These are phyloP conservation scores for Drosophila athabasca DNA, from an alignment of 1,140 invertebrate species.

Conservation along the genomic window DNA sequence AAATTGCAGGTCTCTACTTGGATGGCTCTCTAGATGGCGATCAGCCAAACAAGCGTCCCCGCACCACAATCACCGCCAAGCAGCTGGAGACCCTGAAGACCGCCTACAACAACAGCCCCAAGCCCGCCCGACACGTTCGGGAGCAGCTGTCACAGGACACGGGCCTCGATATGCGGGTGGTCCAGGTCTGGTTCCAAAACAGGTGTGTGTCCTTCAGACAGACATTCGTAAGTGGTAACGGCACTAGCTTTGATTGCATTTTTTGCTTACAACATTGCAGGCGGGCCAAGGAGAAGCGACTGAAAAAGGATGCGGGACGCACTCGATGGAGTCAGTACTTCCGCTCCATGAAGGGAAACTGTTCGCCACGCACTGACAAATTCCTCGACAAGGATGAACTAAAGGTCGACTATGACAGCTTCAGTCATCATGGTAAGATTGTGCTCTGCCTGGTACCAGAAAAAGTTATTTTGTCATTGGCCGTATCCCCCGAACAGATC, in stretches of 20 bases:
- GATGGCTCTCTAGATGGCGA: conserved; percentile 93
- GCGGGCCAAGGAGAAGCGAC: conserved; percentile 97
- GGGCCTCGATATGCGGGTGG: conserved; percentile 98
- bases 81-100: conserved; percentile 98
- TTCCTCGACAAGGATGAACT: conserved; percentile 93
- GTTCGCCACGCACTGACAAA: conserved; percentile 89
- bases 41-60: conserved; percentile 97
- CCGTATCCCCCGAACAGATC: conserved; percentile 85
- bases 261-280: conserved; percentile 85
- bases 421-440: conserved; percentile 92
- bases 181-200: conserved; percentile 99
- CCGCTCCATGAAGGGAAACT: conserved; percentile 92
- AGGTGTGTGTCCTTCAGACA: conserved; percentile 86
- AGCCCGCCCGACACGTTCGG: conserved; percentile 98
- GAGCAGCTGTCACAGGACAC: conserved; percentile 99
- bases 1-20: conserved; percentile 72
- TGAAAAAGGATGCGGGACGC: conserved; percentile 98
- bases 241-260: not conserved
- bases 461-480: not conserved
- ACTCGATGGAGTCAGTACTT: conserved; percentile 99
- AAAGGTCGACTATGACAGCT: conserved; percentile 93
- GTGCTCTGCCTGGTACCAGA: too few relatives aligned
- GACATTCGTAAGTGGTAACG: too few relatives aligned
- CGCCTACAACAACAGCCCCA: conserved; percentile 98
- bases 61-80: conserved; percentile 99